These are phyloP conservation scores for Paramormyrops hopkinsi DNA, from an alignment of 2,797 vertebrate species.

Conservation along the genomic window DNA sequence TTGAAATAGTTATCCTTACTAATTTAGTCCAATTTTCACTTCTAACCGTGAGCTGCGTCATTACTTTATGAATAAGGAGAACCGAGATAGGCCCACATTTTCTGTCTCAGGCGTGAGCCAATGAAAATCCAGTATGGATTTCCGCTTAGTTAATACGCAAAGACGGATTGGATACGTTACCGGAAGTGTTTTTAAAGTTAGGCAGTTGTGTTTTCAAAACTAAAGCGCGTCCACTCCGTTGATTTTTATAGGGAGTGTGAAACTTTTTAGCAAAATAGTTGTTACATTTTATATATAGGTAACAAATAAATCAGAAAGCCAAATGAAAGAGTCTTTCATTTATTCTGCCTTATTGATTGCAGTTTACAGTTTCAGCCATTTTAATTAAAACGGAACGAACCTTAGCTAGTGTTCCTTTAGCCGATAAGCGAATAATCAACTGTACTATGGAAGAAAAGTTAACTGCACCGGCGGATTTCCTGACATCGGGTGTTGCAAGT, in stretches of 20 bases:
- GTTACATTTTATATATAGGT: not conserved
- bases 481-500: conserved; percentile 39
- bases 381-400: not conserved
- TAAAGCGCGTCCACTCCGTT: conserved; percentile 1
- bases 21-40: not conserved
- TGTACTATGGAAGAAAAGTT: conserved; percentile 41
- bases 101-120: not conserved
- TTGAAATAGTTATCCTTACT: not conserved
- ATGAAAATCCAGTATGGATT: not conserved
- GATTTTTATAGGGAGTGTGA: not conserved
- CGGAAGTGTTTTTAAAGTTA: not conserved
- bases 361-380: not conserved
- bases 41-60: not conserved
- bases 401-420: conserved; percentile 1
- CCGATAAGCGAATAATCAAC: not conserved
- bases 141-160: not conserved
- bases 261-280: not conserved
- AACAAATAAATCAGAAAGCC: not conserved
- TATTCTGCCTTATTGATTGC: not conserved
- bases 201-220: conserved; percentile 11
- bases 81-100: not conserved
- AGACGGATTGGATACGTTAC: not conserved
- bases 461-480: conserved; percentile 55
- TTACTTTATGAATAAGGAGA: not conserved
- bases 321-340: not conserved